phyloP scores from a whole-genome alignment of 1,140 invertebrate species.

The Drosophila seguyi region DNA sequence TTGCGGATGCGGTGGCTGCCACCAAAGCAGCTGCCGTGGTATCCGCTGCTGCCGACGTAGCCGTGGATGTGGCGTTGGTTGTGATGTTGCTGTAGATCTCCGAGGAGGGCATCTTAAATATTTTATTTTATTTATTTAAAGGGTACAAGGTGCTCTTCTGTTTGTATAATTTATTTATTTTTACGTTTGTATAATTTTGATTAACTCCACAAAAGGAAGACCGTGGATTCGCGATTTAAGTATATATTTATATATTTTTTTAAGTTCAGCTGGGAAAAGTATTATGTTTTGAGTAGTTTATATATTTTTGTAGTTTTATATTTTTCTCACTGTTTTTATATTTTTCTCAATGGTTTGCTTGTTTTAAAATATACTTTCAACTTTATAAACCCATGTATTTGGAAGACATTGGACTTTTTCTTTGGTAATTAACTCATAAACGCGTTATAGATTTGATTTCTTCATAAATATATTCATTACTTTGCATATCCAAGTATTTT shows the following conservation, averaged over 20 bases:
- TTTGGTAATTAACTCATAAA: not conserved
- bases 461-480: constrained; percentile 2
- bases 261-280: not conserved
- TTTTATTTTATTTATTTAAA: no score
- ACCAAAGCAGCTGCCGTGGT: constrained; percentile 22
- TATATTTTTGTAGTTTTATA: not conserved
- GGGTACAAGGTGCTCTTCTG: not conserved
- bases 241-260: not conserved
- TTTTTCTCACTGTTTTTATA: constrained; percentile 4
- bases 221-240: constrained; percentile 14
- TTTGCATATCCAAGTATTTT: constrained; percentile 12
- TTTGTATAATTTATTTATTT: not conserved
- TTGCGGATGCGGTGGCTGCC: constrained; percentile 18
- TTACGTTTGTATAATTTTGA: not conserved
- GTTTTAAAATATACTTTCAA: constrained; percentile 5
- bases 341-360: not conserved
- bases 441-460: not conserved
- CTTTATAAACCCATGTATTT: constrained; percentile 31
- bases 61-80: constrained; percentile 33
- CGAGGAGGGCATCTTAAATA: constrained; percentile 67
- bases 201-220: constrained; percentile 37
- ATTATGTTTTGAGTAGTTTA: not conserved
- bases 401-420: constrained; percentile 32
- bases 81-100: constrained; percentile 69
- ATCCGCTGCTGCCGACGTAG: constrained; percentile 33